Evolutionary conservation across 2,797 vertebrate genomes (phyloP).

Genomic region (Scleropages formosus): DNA sequence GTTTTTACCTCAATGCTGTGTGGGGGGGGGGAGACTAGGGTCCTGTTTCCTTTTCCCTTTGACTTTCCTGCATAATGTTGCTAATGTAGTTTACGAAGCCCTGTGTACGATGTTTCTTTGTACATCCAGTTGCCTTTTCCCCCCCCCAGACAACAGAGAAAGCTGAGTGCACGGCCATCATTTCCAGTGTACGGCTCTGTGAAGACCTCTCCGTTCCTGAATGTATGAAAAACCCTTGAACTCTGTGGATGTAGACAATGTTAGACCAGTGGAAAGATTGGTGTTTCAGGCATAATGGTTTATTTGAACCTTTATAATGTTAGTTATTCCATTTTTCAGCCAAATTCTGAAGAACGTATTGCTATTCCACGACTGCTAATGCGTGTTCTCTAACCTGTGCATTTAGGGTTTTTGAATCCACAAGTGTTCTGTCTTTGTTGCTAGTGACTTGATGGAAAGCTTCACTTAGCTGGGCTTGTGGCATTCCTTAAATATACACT

Average conservation of each 20-base stretch:
- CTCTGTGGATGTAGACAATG: slow-evolving; percentile 18
- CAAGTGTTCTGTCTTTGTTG: slow-evolving; percentile 27
- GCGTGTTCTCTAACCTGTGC: slow-evolving; percentile 21
- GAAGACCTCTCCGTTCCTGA: background rate
- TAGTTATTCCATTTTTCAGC: no score
- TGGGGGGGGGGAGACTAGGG: background rate
- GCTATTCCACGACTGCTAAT: slow-evolving; percentile 30
- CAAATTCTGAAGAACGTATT: slow-evolving; percentile 5
- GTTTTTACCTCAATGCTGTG: slow-evolving; percentile 40
- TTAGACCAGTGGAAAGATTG: background rate
- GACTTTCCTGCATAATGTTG: no score
- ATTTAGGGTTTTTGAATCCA: background rate
- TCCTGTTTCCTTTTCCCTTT: background rate
- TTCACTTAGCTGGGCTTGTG: slow-evolving; percentile 23
- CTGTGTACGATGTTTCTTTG: background rate
- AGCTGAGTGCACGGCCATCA: background rate
- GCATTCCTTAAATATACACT: slow-evolving; percentile 35
- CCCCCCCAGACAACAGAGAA: no score
- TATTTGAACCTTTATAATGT: background rate
- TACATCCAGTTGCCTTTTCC: no score
- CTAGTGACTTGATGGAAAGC: slow-evolving; percentile 25
- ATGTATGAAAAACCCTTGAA: background rate
- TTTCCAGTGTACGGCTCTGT: background rate
- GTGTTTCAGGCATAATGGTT: background rate
- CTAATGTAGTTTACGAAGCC: background rate